Percentiles rank a stretch among this genome's conserved stretches.
phyloP scores from a whole-genome alignment of 2,797 vertebrate species.

The Numenius phaeopus region DNA sequence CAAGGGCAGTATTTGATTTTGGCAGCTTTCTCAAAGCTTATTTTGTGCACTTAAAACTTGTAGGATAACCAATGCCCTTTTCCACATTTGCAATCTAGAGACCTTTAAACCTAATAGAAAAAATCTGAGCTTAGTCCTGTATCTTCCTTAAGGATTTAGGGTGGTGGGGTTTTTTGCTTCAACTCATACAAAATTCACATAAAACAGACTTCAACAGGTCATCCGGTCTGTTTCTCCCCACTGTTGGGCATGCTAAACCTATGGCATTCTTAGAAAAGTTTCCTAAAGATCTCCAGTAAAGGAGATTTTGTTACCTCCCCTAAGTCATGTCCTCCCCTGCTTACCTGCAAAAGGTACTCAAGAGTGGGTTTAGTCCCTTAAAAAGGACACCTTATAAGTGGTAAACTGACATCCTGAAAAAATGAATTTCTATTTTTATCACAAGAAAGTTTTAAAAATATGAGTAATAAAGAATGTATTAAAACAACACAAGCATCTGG shows the following conservation, averaged over 20 bases:
- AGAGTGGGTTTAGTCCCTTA: neutral
- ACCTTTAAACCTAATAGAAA: neutral
- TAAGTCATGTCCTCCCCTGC: neutral
- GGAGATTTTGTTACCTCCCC: neutral
- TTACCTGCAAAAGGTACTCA: neutral
- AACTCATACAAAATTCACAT: neutral
- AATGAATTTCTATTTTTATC: neutral
- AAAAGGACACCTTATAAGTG: neutral
- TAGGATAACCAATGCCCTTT: neutral
- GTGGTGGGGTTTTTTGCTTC: neutral
- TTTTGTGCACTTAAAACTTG: neutral
- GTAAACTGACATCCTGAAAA: neutral
- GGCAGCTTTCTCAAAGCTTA: neutral
- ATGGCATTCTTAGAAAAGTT: accelerated
- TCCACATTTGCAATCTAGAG: neutral
- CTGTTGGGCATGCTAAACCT: neutral
- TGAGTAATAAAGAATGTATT: neutral
- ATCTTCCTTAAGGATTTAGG: neutral
- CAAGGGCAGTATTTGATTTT: neutral
- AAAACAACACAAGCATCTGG: neutral
- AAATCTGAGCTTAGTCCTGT: accelerated
- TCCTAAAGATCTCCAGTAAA: neutral
- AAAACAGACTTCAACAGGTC: neutral
- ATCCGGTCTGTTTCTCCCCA: neutral
- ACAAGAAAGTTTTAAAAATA: neutral